phyloP scores from a whole-genome alignment of 2,888 invertebrate genomes.

The Meta bourneti region DNA sequence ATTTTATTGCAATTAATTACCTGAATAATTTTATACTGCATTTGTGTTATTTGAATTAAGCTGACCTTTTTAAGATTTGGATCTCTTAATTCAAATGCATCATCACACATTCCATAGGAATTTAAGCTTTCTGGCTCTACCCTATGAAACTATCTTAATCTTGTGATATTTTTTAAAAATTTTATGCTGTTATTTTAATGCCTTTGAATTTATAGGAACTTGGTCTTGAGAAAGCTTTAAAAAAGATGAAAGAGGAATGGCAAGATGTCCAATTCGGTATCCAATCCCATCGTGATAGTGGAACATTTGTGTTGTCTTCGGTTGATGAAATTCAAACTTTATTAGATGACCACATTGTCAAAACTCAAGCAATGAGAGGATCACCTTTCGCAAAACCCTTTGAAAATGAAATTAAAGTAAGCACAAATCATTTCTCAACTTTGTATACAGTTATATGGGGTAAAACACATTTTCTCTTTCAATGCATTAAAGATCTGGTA shows the following conservation, averaged over 20 bases:
- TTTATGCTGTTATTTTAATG: no score
- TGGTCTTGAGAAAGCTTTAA: conserved; percentile 86
- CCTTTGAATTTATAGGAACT: conserved; percentile 83
- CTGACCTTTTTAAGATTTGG: no score
- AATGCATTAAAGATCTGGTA: no score
- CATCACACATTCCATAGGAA: no score
- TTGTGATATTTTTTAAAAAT: no score
- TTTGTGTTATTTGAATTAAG: no score
- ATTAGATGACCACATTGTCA: conserved; percentile 82
- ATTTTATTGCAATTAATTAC: no score
- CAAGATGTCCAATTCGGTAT: conserved; percentile 87
- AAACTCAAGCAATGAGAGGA: conserved; percentile 82
- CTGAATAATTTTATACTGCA: no score
- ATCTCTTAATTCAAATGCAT: no score
- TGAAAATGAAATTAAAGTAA: conserved; percentile 83
- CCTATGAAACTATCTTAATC: no score
- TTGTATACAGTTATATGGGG: not conserved
- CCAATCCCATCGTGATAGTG: conserved; percentile 86
- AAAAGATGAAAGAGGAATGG: conserved; percentile 92
- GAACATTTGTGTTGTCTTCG: conserved; percentile 86
- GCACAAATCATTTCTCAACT: not conserved
- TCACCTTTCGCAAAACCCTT: conserved; percentile 88
- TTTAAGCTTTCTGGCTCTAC: no score
- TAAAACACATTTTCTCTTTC: no score
- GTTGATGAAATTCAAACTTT: conserved; percentile 89